phyloP scores from a whole-genome alignment of 64 coral and sea anemone species.

The Porites australiensis region DNA sequence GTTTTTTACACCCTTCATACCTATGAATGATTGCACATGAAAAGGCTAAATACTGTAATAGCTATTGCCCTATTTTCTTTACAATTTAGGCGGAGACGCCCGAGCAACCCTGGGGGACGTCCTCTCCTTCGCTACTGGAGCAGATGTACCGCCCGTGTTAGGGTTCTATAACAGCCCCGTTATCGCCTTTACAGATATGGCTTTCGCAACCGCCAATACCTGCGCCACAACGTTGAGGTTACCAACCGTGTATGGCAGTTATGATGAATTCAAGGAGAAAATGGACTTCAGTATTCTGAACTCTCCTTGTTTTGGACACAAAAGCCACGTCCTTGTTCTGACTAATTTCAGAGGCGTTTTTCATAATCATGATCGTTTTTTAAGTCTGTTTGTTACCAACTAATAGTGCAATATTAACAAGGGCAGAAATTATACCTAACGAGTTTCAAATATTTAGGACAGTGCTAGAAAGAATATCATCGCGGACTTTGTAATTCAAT shows the following conservation, averaged over 20 bases:
- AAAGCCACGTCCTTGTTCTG: too few species aligned
- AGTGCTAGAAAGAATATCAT: neutral
- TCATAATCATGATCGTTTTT: neutral
- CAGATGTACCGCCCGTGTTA: conserved; percentile 19
- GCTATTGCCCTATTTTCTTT: neutral
- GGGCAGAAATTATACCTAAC: neutral
- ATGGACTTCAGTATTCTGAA: conserved; percentile 70
- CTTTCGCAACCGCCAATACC: conserved; percentile 57
- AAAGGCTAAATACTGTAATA: neutral
- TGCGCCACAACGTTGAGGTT: conserved; percentile 39
- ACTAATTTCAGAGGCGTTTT: too few species aligned
- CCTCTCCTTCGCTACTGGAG: conserved; percentile 65
- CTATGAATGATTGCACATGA: neutral
- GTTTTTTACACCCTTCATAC: neutral
- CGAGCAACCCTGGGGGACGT: conserved; percentile 55
- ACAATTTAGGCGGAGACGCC: conserved; percentile 55
- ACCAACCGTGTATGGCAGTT: conserved; percentile 6
- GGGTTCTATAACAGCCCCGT: conserved; percentile 57
- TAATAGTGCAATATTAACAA: conserved; percentile 5
- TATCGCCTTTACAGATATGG: conserved; percentile 16
- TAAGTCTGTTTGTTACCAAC: neutral
- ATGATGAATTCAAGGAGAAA: conserved; percentile 58
- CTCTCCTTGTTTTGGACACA: conserved; percentile 69
- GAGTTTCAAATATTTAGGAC: neutral
- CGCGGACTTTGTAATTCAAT: neutral